Base-by-base conservation (phyloP, 1,140 invertebrate species). In the Brachionus koreanus region DNA sequence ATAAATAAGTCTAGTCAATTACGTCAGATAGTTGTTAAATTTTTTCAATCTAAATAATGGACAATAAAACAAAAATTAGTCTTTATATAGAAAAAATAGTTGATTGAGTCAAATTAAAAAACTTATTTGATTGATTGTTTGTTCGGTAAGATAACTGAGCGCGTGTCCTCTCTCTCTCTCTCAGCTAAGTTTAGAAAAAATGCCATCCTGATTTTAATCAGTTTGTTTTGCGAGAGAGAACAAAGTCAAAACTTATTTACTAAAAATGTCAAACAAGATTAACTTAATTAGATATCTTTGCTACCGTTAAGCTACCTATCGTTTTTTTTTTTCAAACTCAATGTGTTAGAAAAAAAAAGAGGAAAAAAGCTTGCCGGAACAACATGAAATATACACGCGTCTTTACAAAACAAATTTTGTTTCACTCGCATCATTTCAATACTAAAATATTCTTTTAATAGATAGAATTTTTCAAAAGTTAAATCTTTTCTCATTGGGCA, bases 221-320 rank as follows among this genome's bases (percentile, higher is more conserved):
- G 39, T 74, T 74, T 74, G 69, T 74, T 74, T 74, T 35, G n/a
- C 37, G 33, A 69, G 19, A 1, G n/a, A 69, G 16, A 19, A 39
- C 35, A 37, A 39, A 69, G 33, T 16, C 13, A 74, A 49, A 74
- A 74, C 69, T 74, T 74, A 74, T 74, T 74, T 74, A 19, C 69
- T 74, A 49, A 74, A 74, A 74, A 74, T 74, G 69, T 74, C 39
- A 74, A 74, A 74, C 69, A 74, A 74, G 69, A 74, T 74, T 74
- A 74, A 74, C 69, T 74, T 74, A 74, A 74, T 74, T 74, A 74
- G 69, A 74, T 74, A 74, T 74, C 69, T 74, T 25, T 19, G 10
- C 19, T 65, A 25, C 29, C 35, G 29, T 69, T 37, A 35, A 69
- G 19, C 42, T 74, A 74, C 69, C 69, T 74, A 74, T 74, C 39